These are phyloP conservation scores for Meriones psammophilus DNA, from an alignment of 2,797 vertebrate species.

Conservation along the genomic window DNA sequence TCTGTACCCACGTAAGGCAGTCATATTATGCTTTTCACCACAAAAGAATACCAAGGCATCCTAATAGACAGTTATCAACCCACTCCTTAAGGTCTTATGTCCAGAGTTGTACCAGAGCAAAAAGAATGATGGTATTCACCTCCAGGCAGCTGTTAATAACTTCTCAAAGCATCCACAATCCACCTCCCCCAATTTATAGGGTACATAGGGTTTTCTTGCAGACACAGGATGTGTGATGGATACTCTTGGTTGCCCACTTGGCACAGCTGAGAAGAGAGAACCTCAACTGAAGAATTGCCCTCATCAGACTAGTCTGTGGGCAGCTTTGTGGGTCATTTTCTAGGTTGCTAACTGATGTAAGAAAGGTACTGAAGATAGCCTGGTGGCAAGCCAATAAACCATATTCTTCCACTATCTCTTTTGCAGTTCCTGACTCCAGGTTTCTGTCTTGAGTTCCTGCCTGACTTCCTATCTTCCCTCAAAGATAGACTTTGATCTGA, in stretches of 20 bases:
- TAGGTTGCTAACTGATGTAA: background rate
- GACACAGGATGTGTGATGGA: background rate
- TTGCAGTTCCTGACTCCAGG: background rate
- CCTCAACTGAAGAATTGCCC: background rate
- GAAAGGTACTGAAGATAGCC: background rate
- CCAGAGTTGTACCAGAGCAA: background rate
- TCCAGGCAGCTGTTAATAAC: background rate
- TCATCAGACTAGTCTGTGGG: background rate
- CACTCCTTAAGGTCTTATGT: background rate
- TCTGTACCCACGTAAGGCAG: background rate
- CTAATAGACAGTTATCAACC: background rate
- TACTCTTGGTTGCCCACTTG: background rate
- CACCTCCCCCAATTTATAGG: no score
- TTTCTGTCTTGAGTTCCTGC: background rate
- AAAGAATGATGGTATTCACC: background rate
- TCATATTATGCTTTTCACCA: background rate
- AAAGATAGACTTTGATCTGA: background rate
- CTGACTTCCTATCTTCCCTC: background rate
- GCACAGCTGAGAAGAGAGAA: background rate
- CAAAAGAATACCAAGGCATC: background rate
- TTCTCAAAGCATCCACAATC: background rate
- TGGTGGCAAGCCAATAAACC: background rate
- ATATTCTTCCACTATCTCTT: background rate
- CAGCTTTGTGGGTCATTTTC: background rate
- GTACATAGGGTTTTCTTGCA: background rate